These are phyloP conservation scores for Aphidius ervi DNA, from an alignment of 1,140 invertebrate species.

Conservation along the genomic window DNA sequence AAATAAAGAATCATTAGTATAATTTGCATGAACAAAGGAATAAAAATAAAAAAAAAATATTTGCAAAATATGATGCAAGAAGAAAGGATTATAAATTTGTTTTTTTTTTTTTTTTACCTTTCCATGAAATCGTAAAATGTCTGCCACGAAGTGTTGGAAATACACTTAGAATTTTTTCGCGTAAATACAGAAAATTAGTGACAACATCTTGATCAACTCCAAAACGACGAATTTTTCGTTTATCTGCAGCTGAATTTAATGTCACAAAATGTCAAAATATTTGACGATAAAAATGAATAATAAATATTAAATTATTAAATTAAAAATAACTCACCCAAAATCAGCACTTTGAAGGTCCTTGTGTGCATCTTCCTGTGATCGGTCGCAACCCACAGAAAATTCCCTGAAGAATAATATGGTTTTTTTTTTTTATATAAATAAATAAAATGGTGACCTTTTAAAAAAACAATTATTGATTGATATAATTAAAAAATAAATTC, in stretches of 20 bases:
- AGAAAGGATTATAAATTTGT: no score
- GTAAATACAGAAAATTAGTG: conserved; percentile 52
- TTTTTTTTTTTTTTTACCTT: conserved; percentile 52
- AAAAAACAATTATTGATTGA: not conserved
- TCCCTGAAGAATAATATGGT: conserved; percentile 63
- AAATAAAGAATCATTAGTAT: no score
- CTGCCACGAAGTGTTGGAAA: conserved; percentile 53
- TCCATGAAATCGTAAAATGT: conserved; percentile 56
- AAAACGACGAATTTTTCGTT: conserved; percentile 57
- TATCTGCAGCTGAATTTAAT: not conserved
- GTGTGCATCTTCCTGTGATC: conserved; percentile 79
- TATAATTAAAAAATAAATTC: not conserved
- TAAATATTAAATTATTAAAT: no score
- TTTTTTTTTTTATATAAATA: no score
- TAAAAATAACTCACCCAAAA: no score
- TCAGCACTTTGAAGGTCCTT: no score
- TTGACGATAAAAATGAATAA: no score
- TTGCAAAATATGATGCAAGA: not conserved
- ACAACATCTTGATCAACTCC: conserved; percentile 50
- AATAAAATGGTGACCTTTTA: conserved; percentile 1
- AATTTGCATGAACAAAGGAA: no score
- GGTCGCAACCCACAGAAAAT: conserved; percentile 67
- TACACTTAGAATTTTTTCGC: conserved; percentile 53
- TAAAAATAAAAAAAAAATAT: no score
- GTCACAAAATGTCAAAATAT: no score